Evolutionary conservation across 2,888 invertebrate genomes (phyloP).

Genomic region (Sphaerolaimus hirsutus): DNA sequence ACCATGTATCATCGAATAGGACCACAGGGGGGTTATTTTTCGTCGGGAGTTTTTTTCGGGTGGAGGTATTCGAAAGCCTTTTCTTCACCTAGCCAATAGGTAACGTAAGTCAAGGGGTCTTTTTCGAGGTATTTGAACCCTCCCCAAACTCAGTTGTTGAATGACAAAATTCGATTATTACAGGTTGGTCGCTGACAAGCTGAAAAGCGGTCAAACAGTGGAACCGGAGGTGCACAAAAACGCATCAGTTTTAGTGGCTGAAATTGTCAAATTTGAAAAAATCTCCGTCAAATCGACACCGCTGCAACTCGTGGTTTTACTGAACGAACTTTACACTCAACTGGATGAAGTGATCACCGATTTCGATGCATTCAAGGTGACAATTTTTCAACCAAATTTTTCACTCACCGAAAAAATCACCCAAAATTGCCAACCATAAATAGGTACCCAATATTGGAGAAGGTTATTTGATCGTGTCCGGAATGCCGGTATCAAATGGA

Average conservation of each 20-base stretch:
- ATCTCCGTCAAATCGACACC: neutral
- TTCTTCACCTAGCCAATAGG: no score
- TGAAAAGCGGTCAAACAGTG: slow-evolving; percentile 4
- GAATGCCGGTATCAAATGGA: slow-evolving; percentile 2
- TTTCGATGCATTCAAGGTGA: no score
- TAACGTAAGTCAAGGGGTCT: no score
- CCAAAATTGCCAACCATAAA: neutral
- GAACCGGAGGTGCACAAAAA: slow-evolving; percentile 2
- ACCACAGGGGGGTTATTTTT: no score
- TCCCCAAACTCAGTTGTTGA: neutral
- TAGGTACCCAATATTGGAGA: neutral
- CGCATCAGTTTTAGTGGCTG: neutral
- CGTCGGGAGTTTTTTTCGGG: no score
- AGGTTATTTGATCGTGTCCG: neutral
- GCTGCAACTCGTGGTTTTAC: neutral
- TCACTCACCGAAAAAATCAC: neutral
- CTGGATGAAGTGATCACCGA: neutral
- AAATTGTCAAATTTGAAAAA: neutral
- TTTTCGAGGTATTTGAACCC: no score
- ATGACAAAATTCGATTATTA: neutral
- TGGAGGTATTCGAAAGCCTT: no score
- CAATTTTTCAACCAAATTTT: no score
- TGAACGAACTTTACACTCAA: neutral
- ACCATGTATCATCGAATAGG: no score
- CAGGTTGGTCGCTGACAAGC: slow-evolving; percentile 3